These are phyloP conservation scores for Hepsetus odoe DNA, from an alignment of 2,113 vertebrate species.

Conservation along the genomic window DNA sequence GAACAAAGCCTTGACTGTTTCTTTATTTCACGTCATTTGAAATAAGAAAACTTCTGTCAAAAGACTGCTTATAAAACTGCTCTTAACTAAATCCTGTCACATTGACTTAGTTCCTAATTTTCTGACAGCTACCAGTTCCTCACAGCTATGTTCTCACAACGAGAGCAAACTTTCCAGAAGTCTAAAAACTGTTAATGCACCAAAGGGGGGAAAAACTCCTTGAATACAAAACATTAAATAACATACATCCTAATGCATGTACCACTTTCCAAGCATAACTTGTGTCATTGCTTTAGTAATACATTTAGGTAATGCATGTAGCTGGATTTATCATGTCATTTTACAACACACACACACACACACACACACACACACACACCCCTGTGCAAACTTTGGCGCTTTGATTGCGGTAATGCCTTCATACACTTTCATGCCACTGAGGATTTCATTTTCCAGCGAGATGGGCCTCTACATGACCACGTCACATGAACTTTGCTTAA, in stretches of 20 bases:
- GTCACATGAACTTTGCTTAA: background rate
- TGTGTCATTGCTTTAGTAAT: no score
- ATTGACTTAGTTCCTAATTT: no score
- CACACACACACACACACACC: background rate
- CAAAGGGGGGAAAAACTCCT: background rate
- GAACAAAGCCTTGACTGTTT: background rate
- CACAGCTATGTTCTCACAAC: background rate
- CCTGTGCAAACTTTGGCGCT: constrained; percentile 2
- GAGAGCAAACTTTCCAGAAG: background rate
- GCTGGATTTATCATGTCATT: no score
- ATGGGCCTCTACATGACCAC: background rate
- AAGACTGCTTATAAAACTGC: no score
- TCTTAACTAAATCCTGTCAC: no score
- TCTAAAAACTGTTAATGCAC: background rate
- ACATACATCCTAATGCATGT: no score
- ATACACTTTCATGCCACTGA: constrained; percentile 19
- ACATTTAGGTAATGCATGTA: no score
- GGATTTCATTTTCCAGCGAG: constrained; percentile 17
- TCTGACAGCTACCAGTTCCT: background rate
- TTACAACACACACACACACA: constrained; percentile 10
- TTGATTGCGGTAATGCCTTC: background rate
- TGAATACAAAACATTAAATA: no score
- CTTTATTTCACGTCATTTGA: no score
- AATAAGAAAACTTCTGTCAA: no score
- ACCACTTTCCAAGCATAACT: no score